Conservation (phyloP, 1,140 invertebrate species). For the Tetramorium alpestre region DNA sequence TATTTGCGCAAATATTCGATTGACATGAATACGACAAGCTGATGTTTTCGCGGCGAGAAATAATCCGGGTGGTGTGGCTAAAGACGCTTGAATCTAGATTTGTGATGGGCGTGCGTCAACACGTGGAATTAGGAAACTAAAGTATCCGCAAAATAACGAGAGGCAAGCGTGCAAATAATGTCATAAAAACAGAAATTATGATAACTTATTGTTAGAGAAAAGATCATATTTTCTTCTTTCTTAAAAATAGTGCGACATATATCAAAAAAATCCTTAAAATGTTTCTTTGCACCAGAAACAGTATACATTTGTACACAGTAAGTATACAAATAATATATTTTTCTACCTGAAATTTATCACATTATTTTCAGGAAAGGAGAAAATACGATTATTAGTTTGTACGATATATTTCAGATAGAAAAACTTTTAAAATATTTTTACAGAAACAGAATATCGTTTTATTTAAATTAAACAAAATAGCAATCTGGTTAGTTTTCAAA, state of each 20-base stretch:
- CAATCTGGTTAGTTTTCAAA: background rate
- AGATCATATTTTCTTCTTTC: background rate
- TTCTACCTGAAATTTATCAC: background rate
- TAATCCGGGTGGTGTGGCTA: background rate
- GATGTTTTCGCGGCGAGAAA: background rate
- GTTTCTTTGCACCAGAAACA: background rate
- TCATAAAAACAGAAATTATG: background rate
- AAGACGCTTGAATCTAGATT: background rate
- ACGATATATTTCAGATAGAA: background rate
- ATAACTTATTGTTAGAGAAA: background rate
- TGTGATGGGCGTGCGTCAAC: constrained; percentile 3
- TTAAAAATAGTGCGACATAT: background rate
- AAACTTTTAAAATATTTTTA: background rate
- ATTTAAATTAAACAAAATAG: background rate
- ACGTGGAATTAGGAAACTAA: constrained; percentile 6
- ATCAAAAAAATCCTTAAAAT: background rate
- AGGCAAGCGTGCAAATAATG: constrained; percentile 17
- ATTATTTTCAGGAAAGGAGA: background rate
- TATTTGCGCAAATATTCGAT: constrained; percentile 27
- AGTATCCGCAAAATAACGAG: constrained; percentile 2
- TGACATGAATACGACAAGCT: background rate
- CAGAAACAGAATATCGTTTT: background rate
- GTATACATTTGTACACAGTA: background rate
- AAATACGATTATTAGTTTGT: background rate
- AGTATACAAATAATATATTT: background rate